Evolutionary conservation across 2,888 invertebrate species (phyloP).

Genomic region (Lasius platythorax): DNA sequence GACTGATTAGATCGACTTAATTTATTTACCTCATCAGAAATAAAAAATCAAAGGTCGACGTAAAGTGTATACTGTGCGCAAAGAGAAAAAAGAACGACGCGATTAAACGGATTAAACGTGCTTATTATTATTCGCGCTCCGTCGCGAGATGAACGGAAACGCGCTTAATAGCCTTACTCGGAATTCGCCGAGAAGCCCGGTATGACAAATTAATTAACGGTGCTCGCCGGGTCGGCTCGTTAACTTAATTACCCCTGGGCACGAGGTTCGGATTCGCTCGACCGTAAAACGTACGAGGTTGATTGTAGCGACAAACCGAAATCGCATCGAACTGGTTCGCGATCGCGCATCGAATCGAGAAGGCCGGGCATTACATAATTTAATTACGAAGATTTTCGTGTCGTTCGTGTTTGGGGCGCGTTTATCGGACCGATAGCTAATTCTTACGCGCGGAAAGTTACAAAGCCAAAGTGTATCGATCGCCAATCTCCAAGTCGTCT

Average conservation of each 20-base stretch:
- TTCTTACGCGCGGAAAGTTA: not conserved
- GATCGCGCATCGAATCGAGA: not conserved
- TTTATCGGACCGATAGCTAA: not conserved
- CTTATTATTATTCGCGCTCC: slow-evolving; percentile 40
- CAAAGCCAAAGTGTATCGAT: not conserved
- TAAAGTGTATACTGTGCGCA: slow-evolving; percentile 1
- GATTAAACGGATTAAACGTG: slow-evolving; percentile 27
- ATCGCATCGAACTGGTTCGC: slow-evolving; percentile 41
- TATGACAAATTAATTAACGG: slow-evolving; percentile 66
- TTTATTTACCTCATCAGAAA: not conserved
- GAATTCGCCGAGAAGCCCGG: slow-evolving; percentile 47
- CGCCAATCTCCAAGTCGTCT: not conserved
- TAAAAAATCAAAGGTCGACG: not conserved
- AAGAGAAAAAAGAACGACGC: not conserved
- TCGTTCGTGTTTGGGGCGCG: not conserved
- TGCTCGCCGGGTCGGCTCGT: slow-evolving; percentile 54
- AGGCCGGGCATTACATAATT: slow-evolving; percentile 4
- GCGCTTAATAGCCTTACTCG: slow-evolving; percentile 29
- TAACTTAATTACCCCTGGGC: slow-evolving; percentile 53
- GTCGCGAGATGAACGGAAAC: slow-evolving; percentile 26
- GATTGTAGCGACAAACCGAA: slow-evolving; percentile 6
- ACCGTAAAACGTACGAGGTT: slow-evolving; percentile 43
- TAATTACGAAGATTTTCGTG: slow-evolving; percentile 14
- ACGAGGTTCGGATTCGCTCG: slow-evolving; percentile 45
- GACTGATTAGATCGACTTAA: not conserved